phyloP scores from a whole-genome alignment of 2,797 vertebrate genomes.

The Chaenodraco wilsoni region DNA sequence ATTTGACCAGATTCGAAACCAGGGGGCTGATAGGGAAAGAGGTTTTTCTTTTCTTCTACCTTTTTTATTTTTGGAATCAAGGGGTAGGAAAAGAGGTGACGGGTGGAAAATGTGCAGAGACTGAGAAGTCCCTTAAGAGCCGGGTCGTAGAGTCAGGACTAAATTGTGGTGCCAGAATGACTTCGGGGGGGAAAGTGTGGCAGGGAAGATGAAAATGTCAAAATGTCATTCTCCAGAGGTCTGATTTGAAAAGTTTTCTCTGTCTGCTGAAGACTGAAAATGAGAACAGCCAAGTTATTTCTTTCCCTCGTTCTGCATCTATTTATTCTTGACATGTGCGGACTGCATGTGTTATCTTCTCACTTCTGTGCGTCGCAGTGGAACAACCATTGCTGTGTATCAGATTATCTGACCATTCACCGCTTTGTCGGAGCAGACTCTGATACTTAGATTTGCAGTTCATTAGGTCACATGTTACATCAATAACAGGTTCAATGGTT shows the following conservation, averaged over 20 bases:
- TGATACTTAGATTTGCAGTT: constrained; percentile 44
- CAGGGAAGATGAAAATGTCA: constrained; percentile 76
- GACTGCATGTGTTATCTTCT: constrained; percentile 53
- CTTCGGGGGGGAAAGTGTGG: constrained; percentile 67
- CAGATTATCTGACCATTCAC: constrained; percentile 58
- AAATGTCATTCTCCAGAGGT: constrained; percentile 71
- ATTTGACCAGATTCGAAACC: constrained; percentile 84
- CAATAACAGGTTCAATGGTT: constrained; percentile 54
- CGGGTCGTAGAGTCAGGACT: constrained; percentile 62
- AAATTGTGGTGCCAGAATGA: constrained; percentile 78
- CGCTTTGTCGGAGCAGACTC: constrained; percentile 51
- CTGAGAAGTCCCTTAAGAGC: constrained; percentile 71
- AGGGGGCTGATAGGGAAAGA: constrained; percentile 64
- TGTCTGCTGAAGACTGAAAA: constrained; percentile 48
- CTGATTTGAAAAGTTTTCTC: constrained; percentile 72
- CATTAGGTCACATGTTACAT: constrained; percentile 42
- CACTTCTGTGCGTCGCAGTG: constrained; percentile 41
- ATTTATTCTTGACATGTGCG: constrained; percentile 47
- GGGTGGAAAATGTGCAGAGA: constrained; percentile 73
- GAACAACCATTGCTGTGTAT: constrained; percentile 36
- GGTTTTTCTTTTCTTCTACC: constrained; percentile 13
- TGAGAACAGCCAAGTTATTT: constrained; percentile 52
- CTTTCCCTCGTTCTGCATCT: constrained; percentile 6
- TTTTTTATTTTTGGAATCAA: constrained; percentile 74
- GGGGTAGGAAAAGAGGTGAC: constrained; percentile 73